A percentile compares a stretch with the other conserved stretches of the same genome.
These are phyloP conservation scores for Colletes collaris DNA, from an alignment of 2,888 invertebrate genomes.

Conservation along the genomic window DNA sequence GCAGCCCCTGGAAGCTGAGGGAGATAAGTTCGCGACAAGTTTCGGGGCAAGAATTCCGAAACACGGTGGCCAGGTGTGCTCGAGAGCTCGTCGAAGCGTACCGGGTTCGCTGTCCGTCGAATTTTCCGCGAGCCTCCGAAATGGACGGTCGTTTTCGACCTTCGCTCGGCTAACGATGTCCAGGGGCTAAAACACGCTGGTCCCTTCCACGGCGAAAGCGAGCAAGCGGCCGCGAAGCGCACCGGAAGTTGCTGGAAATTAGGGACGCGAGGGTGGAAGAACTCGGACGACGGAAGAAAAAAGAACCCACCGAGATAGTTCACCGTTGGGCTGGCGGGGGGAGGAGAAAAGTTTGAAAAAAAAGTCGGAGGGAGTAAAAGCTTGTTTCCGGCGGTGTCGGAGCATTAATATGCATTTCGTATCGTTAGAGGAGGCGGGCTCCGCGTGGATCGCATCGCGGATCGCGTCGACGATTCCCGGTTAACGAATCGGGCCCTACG, in stretches of 20 bases:
- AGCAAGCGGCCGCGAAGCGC: not conserved
- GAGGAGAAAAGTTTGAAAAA: slow-evolving; percentile 22
- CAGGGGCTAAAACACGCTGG: slow-evolving; percentile 32
- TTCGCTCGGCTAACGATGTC: slow-evolving; percentile 30
- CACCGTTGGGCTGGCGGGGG: no score
- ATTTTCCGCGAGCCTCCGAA: not conserved
- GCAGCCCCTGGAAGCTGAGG: no score
- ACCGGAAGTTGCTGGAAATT: slow-evolving; percentile 37
- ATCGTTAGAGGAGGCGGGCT: slow-evolving; percentile 18
- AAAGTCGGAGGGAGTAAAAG: slow-evolving; percentile 26
- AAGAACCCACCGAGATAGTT: not conserved
- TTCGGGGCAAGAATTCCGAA: no score
- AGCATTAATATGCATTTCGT: slow-evolving; percentile 51
- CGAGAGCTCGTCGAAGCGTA: no score
- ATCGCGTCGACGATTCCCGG: not conserved
- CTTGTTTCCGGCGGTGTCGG: slow-evolving; percentile 28
- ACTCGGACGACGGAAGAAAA: slow-evolving; percentile 6
- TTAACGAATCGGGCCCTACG: slow-evolving; percentile 1
- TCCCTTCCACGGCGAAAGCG: not conserved
- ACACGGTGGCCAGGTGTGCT: no score
- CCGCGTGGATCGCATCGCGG: slow-evolving; percentile 26
- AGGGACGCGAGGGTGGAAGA: not conserved
- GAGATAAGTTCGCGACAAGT: no score
- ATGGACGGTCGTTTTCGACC: no score
- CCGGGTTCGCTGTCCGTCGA: slow-evolving; percentile 28